These are phyloP conservation scores for Semaprochilodus insignis DNA, from an alignment of 2,797 vertebrate genomes.

Conservation along the genomic window DNA sequence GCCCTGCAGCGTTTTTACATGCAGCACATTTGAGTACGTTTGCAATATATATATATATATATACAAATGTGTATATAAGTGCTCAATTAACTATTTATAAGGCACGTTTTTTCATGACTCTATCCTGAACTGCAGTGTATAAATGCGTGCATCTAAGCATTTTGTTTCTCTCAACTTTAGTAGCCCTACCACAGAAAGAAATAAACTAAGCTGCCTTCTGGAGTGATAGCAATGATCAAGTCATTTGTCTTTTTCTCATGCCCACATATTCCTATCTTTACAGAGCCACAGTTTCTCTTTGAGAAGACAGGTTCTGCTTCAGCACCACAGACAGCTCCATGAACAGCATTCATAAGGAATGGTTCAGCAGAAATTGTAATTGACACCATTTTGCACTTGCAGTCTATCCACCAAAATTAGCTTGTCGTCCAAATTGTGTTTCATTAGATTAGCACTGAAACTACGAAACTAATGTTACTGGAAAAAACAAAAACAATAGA, in stretches of 20 bases:
- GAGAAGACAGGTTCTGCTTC: background rate
- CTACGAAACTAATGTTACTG: no score
- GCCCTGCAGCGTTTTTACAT: conserved; percentile 33
- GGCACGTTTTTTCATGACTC: background rate
- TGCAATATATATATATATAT: background rate
- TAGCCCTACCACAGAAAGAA: background rate
- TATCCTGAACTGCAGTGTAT: background rate
- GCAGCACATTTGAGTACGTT: background rate
- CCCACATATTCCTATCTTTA: conserved; percentile 2
- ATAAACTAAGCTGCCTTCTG: background rate
- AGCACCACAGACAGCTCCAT: conserved; percentile 25
- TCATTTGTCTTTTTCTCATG: background rate
- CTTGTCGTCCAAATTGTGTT: no score
- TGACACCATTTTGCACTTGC: no score
- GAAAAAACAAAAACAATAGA: no score
- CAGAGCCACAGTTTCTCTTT: background rate
- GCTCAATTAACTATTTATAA: background rate
- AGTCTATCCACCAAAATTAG: no score
- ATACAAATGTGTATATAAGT: no score
- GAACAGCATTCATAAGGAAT: background rate
- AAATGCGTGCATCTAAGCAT: background rate
- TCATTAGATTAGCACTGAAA: no score
- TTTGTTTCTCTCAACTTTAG: background rate
- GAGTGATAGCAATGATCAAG: conserved; percentile 5
- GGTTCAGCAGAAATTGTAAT: no score